Conservation (phyloP, 2,888 invertebrate genomes). For the Diploptera punctata region DNA sequence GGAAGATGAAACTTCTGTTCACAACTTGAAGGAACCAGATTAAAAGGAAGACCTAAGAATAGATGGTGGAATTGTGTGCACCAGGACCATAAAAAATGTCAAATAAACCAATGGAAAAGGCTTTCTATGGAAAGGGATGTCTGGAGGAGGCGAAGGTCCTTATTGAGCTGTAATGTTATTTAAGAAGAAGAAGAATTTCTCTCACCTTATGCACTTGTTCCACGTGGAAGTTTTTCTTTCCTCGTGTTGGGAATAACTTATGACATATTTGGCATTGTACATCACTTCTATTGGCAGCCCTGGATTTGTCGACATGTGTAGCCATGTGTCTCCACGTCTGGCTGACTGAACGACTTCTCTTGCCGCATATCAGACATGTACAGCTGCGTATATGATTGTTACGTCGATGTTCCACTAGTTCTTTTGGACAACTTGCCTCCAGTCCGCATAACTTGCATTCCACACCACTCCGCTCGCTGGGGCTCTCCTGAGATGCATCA, state of each 20-base stretch:
- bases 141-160: too few relatives aligned
- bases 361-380: conserved; percentile 41
- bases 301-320: conserved; percentile 21
- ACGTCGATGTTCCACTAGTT: conserved; percentile 35
- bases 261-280: conserved; percentile 34
- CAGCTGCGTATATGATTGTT: conserved; percentile 38
- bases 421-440: conserved; percentile 11
- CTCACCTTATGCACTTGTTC: conserved; percentile 32
- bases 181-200: too few relatives aligned
- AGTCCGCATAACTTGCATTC: conserved; percentile 37
- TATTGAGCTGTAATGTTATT: too few relatives aligned
- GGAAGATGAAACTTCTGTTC: not conserved
- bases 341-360: conserved; percentile 37
- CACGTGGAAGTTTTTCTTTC: conserved; percentile 36
- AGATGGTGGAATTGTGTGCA: too few relatives aligned
- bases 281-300: not conserved
- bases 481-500: not conserved
- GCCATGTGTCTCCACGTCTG: conserved; percentile 38
- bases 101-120: not conserved
- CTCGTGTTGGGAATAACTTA: conserved; percentile 32
- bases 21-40: too few relatives aligned
- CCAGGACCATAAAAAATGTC: too few relatives aligned
- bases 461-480: not conserved
- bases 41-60: too few relatives aligned
- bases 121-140: too few relatives aligned